Evolutionary conservation across 2,113 vertebrate genomes (phyloP), one percentile per base, ranked within the genome.

Genomic region (Pterocles gutturalis): DNA sequence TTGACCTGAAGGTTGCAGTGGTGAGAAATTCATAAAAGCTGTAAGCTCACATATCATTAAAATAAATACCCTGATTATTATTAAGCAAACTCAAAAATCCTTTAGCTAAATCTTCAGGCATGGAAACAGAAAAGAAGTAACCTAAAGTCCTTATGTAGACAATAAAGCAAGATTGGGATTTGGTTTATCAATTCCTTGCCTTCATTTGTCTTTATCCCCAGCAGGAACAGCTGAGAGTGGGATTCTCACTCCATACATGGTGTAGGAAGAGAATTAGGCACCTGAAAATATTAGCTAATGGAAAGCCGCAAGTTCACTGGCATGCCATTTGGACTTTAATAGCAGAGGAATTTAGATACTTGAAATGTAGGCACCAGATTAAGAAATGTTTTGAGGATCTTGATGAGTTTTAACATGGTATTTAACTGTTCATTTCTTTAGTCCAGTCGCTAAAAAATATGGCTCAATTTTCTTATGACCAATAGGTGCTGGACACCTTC

Each of bases 191-290:
- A 0, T 83, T 36, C 18, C 17, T 73, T 41, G 7, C 22, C 29
- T 71, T 90, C 46, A 51, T 16, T 17, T 38, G 28, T 66, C 36
- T 66, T 84, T 84, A 58, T 36, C 9, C 19, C 22, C 13, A 55
- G 7, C 12, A 85, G 70, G 17, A 90, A 70, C 36, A 83, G 8
- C 28, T 65, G 21, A 25, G 19, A 54, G 17, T 31, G 2, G 8
- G 15, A 54, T 71, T 69, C 14, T 34, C 1, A 0, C 3, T 45
- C 34, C 7, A 1, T 51, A 66, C 6, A 13, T 4, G 21, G 2
- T 1, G 0, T 9, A 70, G 45, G 10, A 61, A 7, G n/a, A 55
- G 22, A 87, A 36, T 55, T 29, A 75, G 29, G 16, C 14, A 58
- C 22, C 13, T 38, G 62, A 70, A 65, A 83, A 77, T 41, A 61